Percentiles rank a stretch among this genome's conserved stretches.
Conservation (phyloP, 2,113 vertebrate species). For the Oreochromis tanganicae region DNA sequence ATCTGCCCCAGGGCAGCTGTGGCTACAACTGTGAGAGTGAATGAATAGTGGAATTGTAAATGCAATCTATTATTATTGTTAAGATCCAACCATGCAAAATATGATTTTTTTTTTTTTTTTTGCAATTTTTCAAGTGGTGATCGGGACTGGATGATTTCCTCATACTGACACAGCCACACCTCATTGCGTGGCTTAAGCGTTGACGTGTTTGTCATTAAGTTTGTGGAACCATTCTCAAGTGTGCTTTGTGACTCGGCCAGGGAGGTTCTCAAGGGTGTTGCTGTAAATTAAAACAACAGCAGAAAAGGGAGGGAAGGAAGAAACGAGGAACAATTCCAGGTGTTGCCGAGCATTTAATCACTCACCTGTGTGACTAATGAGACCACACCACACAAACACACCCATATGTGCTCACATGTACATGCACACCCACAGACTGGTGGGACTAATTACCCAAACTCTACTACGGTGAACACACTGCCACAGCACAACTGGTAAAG, state of each 20-base stretch:
- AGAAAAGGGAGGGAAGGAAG: slow-evolving; percentile 5
- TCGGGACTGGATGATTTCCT: background rate
- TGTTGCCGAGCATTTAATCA: slow-evolving; percentile 58
- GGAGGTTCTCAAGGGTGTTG: slow-evolving; percentile 17
- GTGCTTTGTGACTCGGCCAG: background rate
- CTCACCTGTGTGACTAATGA: slow-evolving; percentile 59
- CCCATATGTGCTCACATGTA: background rate
- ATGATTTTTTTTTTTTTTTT: background rate
- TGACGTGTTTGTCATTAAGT: background rate
- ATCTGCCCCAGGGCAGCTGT: too few species aligned
- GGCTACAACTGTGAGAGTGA: too few species aligned
- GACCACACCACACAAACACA: background rate
- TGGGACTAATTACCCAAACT: slow-evolving; percentile 65
- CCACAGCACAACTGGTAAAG: slow-evolving; percentile 18
- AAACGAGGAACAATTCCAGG: slow-evolving; percentile 44
- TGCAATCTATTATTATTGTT: background rate
- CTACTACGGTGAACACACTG: background rate
- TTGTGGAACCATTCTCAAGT: background rate
- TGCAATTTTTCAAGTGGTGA: background rate
- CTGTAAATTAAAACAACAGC: slow-evolving; percentile 35
- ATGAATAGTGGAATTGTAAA: too few species aligned
- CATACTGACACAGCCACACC: background rate
- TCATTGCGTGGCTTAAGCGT: background rate
- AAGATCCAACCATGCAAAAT: background rate
- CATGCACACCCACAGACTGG: background rate